A percentile compares a stretch with the other conserved stretches of the same genome.
phyloP scores from a whole-genome alignment of 2,113 vertebrate genomes.

The Sander lucioperca region DNA sequence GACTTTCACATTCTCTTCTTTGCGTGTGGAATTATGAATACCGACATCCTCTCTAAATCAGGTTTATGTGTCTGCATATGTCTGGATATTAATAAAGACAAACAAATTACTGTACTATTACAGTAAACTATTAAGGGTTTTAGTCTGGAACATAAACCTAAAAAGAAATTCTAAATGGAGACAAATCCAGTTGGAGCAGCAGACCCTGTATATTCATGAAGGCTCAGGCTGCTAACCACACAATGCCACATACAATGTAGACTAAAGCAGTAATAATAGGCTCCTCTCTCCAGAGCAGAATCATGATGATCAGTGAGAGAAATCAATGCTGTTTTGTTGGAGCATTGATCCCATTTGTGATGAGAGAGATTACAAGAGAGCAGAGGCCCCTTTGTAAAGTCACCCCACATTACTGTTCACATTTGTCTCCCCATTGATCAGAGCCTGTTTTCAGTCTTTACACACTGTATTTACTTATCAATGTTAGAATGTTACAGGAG shows the following conservation, averaged over 20 bases:
- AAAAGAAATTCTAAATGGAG: background rate
- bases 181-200: constrained; percentile 7
- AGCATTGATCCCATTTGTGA: constrained; percentile 72
- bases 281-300: constrained; percentile 41
- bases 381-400: constrained; percentile 61
- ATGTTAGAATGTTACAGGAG: background rate
- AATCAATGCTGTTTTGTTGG: constrained; percentile 73
- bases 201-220: background rate
- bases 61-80: background rate
- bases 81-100: background rate
- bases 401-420: constrained; percentile 51
- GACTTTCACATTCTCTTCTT: constrained; percentile 9
- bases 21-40: background rate
- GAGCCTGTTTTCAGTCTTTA: constrained; percentile 45
- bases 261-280: constrained; percentile 40
- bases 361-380: constrained; percentile 56
- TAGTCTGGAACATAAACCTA: background rate
- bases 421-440: constrained; percentile 70
- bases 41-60: background rate
- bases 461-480: constrained; percentile 57
- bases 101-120: background rate
- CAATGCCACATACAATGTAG: constrained; percentile 4
- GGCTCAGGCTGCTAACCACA: constrained; percentile 7
- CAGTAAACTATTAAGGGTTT: constrained; percentile 9
- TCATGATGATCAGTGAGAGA: constrained; percentile 66